Conservation (phyloP, 2,888 invertebrate genomes). For the Ceraclea dissimilis region DNA sequence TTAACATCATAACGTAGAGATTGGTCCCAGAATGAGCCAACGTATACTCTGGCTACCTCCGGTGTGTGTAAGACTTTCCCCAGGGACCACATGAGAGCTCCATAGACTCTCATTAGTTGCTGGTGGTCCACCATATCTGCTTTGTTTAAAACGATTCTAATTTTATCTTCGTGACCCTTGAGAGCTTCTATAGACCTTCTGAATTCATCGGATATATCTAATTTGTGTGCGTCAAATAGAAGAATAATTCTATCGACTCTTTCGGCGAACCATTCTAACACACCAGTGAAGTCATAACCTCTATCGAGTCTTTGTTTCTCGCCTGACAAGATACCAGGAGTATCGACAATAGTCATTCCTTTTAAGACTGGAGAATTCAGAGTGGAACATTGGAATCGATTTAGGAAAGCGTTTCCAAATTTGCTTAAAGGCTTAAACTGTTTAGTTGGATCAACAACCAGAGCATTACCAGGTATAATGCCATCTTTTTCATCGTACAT, state of each 20-base stretch:
- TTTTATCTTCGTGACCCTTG: constrained; percentile 93
- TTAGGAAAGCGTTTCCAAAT: constrained; percentile 97
- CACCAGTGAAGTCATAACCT: constrained; percentile 96
- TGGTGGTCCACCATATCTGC: constrained; percentile 99
- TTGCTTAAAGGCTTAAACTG: constrained; percentile 93
- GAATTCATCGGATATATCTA: constrained; percentile 99
- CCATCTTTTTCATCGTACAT: constrained; percentile 92
- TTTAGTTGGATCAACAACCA: constrained; percentile 95
- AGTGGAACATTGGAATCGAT: constrained; percentile 92
- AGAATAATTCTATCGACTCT: constrained; percentile 95
- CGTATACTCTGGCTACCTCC: constrained; percentile 97
- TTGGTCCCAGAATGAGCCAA: constrained; percentile 99
- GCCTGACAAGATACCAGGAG: constrained; percentile 92
- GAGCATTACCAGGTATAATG: constrained; percentile 93
- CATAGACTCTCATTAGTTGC: constrained; percentile 96
- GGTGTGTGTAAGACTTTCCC: constrained; percentile 97
- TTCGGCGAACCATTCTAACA: constrained; percentile 98
- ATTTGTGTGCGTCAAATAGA: constrained; percentile 96
- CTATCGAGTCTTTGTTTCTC: constrained; percentile 91
- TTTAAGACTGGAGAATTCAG: constrained; percentile 85
- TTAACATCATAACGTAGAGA: constrained; percentile 92
- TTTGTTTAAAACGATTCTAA: constrained; percentile 95
- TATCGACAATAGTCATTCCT: constrained; percentile 94
- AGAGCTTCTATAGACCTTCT: constrained; percentile 92
- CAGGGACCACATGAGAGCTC: constrained; percentile 98